Conservation (phyloP, 2,113 vertebrate genomes). For the Passer montanus region DNA sequence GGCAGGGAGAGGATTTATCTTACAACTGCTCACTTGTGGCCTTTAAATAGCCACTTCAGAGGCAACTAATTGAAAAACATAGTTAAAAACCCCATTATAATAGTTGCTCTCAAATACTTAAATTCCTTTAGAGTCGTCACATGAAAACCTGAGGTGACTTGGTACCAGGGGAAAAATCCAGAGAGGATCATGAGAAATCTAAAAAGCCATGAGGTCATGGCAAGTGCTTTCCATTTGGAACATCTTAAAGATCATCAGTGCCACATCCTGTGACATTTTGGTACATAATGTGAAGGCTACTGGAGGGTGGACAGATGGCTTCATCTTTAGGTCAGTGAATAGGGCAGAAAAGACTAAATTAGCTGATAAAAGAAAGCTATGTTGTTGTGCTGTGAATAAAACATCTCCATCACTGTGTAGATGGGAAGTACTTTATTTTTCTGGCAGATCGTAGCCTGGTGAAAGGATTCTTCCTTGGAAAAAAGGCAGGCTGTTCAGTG, state of each 20-base stretch:
- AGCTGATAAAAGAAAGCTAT: background rate
- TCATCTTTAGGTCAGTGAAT: slow-evolving; percentile 10
- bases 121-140: background rate
- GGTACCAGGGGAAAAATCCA: background rate
- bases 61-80: background rate
- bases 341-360: slow-evolving; percentile 21
- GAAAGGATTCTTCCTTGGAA: background rate
- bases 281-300: background rate
- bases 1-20: background rate
- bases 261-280: background rate
- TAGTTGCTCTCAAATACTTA: background rate
- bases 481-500: background rate
- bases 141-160: background rate
- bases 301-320: slow-evolving; percentile 15
- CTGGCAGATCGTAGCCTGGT: background rate
- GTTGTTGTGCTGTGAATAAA: slow-evolving; percentile 9
- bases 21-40: background rate
- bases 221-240: slow-evolving; percentile 22
- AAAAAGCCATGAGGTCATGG: background rate
- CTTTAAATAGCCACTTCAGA: background rate
- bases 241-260: background rate
- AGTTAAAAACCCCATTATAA: background rate
- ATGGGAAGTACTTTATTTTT: background rate
- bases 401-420: background rate
- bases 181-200: background rate